phyloP scores from a whole-genome alignment of 1,140 invertebrate species.

The Camponotus vicinus region DNA sequence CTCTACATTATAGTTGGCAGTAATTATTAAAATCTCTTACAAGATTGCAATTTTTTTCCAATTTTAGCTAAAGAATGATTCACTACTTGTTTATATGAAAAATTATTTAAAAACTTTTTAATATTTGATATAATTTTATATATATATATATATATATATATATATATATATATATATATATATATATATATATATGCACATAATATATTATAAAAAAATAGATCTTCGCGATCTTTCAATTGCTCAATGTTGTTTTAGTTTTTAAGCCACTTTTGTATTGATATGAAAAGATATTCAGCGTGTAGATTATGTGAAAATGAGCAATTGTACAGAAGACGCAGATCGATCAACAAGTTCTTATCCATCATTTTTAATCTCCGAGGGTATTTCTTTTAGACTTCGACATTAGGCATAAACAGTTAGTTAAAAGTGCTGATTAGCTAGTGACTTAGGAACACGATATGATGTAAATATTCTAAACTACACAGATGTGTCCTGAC shows the following conservation, averaged over 20 bases:
- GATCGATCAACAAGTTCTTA: neutral
- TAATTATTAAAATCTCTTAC: neutral
- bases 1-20: neutral
- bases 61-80: constrained; percentile 24
- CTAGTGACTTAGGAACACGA: neutral
- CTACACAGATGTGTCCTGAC: neutral
- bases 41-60: neutral
- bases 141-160: no score
- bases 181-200: neutral
- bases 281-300: no score
- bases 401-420: neutral
- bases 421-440: constrained; percentile 26
- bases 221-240: no score
- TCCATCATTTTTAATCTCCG: neutral
- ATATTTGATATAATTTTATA: neutral
- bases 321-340: no score
- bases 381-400: neutral
- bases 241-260: no score
- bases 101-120: no score
- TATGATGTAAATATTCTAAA: neutral
- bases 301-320: no score
- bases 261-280: no score
- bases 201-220: neutral
- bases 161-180: no score
- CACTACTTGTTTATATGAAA: constrained; percentile 18